phyloP scores from a whole-genome alignment of 2,113 vertebrate species.

The Chrysochloris asiatica region DNA sequence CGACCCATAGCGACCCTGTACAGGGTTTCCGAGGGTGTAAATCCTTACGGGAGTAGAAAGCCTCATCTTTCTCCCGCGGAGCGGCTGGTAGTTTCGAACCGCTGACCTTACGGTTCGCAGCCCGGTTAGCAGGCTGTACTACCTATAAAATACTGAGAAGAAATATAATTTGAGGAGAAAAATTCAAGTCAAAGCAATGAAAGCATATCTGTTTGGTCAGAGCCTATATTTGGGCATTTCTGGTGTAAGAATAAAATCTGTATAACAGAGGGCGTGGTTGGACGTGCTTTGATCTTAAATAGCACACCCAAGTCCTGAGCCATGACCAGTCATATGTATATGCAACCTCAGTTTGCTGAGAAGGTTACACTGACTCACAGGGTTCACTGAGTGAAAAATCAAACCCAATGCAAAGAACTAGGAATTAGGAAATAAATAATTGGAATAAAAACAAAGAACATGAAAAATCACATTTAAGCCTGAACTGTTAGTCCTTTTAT shows the following conservation, averaged over 20 bases:
- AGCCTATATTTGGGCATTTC: neutral
- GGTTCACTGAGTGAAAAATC: neutral
- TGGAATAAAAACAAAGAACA: conserved; percentile 6
- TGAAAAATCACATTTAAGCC: neutral
- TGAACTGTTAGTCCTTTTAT: neutral
- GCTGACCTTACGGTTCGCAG: too few relatives aligned
- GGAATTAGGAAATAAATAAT: neutral
- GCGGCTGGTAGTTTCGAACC: too few relatives aligned
- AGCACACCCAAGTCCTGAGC: neutral
- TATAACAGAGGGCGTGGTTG: neutral
- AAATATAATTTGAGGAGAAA: neutral
- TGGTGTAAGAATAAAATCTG: neutral
- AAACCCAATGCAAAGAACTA: neutral
- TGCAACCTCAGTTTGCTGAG: neutral
- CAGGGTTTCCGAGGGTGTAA: too few relatives aligned
- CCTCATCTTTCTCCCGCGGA: too few relatives aligned
- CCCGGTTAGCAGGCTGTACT: neutral
- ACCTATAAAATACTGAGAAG: neutral
- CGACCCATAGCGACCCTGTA: too few relatives aligned
- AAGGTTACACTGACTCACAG: neutral
- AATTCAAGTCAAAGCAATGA: neutral
- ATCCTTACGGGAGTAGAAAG: too few relatives aligned
- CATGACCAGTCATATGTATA: neutral
- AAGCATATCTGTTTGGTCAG: neutral
- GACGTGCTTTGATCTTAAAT: neutral